Evolutionary conservation across 2,113 vertebrate species (phyloP), one percentile per base, ranked within the genome.

Genomic region (Nibea albiflora): DNA sequence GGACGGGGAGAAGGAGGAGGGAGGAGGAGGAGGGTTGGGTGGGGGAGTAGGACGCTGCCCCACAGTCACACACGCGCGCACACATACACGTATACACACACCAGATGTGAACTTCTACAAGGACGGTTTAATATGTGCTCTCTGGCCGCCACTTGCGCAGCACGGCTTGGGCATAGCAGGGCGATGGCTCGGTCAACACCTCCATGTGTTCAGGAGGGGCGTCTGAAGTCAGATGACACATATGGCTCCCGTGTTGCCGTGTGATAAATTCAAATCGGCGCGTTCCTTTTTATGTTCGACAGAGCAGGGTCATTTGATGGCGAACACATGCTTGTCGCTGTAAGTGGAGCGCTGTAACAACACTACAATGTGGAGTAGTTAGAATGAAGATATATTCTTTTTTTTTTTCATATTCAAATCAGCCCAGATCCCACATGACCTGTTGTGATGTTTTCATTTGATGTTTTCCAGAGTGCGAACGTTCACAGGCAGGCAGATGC

Each of bases 101-200:
- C 96, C 97, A 99, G 96, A 98, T 97, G 97, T 97, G 96, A 95
- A 96, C 96, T 90, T 94, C 88, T 67, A 90, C 86, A 82, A 83
- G 90, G 89, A 91, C 88, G 81, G 85, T 86, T 83, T 85, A 78
- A 88, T 86, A 85, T 74, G 74, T 71, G 70, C 87, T 91, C 76
- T 87, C 71, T 66, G 75, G 85, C 78, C 88, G 49, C 67, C 63
- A 83, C 80, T 86, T 76, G 60, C 64, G 83, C 74, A n/a, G n/a
- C 57, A 17, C 31, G 9, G 73, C 71, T 69, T 65, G 57, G 49
- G 71, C 75, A 46, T 54, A 72, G 46, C 74, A 77, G 75, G 83
- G 35, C 73, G 42, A 73, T 15, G 69, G 61, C 73, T 24, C 49
- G 64, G 82, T 88, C 81, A 74, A 85, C 78, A 53, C 76, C 71